phyloP scores from a whole-genome alignment of 2,113 vertebrate genomes.

The Plectropomus leopardus region DNA sequence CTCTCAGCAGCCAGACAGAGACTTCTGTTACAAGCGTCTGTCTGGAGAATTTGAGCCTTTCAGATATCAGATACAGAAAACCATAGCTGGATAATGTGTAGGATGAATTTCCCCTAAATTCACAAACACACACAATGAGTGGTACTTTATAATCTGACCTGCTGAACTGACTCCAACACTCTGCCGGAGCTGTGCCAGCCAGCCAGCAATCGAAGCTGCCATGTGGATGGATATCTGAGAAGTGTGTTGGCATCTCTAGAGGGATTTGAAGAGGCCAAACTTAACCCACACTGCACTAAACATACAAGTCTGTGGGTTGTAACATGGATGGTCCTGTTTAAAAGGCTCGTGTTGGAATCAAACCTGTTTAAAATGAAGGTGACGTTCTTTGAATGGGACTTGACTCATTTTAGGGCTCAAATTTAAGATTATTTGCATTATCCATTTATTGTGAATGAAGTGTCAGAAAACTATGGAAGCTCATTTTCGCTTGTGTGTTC shows the following conservation, averaged over 20 bases:
- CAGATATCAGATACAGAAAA: conserved; percentile 54
- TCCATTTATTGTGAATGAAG: neutral
- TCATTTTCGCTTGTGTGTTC: too few relatives aligned
- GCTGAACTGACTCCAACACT: conserved; percentile 71
- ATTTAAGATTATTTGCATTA: neutral
- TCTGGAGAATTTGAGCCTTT: conserved; percentile 53
- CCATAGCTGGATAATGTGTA: conserved; percentile 43
- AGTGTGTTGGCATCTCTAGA: conserved; percentile 70
- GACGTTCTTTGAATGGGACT: conserved; percentile 1
- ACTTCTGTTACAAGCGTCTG: conserved; percentile 26
- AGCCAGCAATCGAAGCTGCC: conserved; percentile 69
- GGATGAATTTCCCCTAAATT: conserved; percentile 52
- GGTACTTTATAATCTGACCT: conserved; percentile 63
- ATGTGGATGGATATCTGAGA: conserved; percentile 81
- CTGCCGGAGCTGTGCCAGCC: conserved; percentile 64
- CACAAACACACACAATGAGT: conserved; percentile 28
- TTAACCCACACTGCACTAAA: conserved; percentile 69
- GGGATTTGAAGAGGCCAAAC: conserved; percentile 75
- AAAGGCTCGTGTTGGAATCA: conserved; percentile 29
- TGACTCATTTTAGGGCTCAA: neutral
- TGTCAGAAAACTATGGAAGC: neutral
- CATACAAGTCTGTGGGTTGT: conserved; percentile 56
- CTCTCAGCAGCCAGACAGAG: conserved; percentile 17
- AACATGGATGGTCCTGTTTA: conserved; percentile 18
- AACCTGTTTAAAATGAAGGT: conserved; percentile 26